A percentile compares a stretch with the other conserved stretches of the same genome.
Conservation (phyloP, 2,797 vertebrate species). For the Phrynocephalus forsythii region DNA sequence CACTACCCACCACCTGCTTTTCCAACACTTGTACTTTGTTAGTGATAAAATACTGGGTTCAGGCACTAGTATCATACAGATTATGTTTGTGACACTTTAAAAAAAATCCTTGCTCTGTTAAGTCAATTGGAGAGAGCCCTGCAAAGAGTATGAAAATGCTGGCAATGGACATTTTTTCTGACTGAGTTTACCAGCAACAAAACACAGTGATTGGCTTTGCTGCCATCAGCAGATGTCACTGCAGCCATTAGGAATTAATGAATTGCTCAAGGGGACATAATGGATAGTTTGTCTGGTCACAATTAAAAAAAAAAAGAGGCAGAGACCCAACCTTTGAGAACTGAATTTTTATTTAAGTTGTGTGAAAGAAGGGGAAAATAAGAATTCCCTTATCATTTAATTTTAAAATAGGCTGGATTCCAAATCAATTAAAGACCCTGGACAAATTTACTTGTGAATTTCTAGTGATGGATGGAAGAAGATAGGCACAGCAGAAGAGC, state of each 20-base stretch:
- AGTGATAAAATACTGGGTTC: background rate
- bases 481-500: conserved; percentile 40
- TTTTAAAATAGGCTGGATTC: conserved; percentile 73
- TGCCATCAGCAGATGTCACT: conserved; percentile 80
- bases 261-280: conserved; percentile 76
- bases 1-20: background rate
- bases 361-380: conserved; percentile 56
- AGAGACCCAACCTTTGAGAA: conserved; percentile 73
- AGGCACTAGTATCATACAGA: background rate
- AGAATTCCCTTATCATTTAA: conserved; percentile 67
- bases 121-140: conserved; percentile 20
- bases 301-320: conserved; percentile 65
- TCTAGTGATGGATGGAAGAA: conserved; percentile 61
- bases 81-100: conserved; percentile 23
- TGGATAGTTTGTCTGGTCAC: conserved; percentile 76
- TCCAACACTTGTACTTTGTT: background rate
- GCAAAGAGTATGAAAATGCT: background rate
- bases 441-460: conserved; percentile 69
- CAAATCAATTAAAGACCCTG: conserved; percentile 70
- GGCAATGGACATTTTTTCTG: conserved; percentile 35
- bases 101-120: conserved; percentile 40
- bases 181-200: conserved; percentile 71
- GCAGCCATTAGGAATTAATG: conserved; percentile 77
- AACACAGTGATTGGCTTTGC: conserved; percentile 71
- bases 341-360: conserved; percentile 62